Percentiles rank a stretch among this genome's conserved stretches.
Conservation (phyloP, 2,888 invertebrate genomes). For the Volucella bombylans region DNA sequence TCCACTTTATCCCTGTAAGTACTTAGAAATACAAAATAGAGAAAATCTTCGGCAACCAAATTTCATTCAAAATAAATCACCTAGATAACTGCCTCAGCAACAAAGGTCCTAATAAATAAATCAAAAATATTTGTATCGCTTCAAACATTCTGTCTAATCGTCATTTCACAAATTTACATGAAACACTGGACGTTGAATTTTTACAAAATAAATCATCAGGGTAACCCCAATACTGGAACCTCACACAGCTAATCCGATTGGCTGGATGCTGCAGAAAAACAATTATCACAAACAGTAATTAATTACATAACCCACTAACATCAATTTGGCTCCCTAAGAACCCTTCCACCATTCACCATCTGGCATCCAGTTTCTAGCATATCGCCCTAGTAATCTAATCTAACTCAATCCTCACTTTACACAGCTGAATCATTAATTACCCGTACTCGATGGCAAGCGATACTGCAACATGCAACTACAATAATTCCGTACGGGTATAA, state of each 20-base stretch:
- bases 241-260: background rate
- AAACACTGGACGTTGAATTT: too few species aligned
- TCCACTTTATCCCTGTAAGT: too few species aligned
- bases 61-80: too few species aligned
- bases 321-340: background rate
- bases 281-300: constrained; percentile 5
- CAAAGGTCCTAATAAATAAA: too few species aligned
- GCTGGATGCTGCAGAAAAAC: background rate
- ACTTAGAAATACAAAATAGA: too few species aligned
- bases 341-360: background rate
- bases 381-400: background rate
- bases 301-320: constrained; percentile 1
- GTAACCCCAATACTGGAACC: too few species aligned
- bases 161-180: too few species aligned
- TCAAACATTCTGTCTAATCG: too few species aligned
- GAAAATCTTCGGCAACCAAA: too few species aligned
- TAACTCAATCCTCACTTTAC: background rate
- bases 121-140: too few species aligned
- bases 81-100: too few species aligned
- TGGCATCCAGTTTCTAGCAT: background rate
- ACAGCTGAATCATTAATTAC: constrained; percentile 49
- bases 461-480: constrained; percentile 43
- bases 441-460: constrained; percentile 37
- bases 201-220: too few species aligned
- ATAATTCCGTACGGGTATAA: constrained; percentile 25